Base-by-base conservation (phyloP, 2,888 invertebrate species). In the Sacculina carcini region DNA sequence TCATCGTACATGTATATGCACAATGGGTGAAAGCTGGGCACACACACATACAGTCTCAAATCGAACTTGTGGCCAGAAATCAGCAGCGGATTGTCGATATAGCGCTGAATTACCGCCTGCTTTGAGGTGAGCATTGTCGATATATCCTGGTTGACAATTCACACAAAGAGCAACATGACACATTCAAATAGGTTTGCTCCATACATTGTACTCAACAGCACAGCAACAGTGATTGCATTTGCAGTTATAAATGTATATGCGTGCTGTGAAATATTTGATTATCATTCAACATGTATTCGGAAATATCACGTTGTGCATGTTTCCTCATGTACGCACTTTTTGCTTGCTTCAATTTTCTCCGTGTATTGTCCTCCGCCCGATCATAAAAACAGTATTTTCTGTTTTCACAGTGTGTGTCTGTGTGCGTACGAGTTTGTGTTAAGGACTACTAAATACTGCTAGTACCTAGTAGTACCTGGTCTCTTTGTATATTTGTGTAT, bases 1-100 rank as follows among this genome's bases (percentile, higher is more conserved):
- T 89, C 86, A 47, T 79, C 77, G 63, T 86, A 89, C 64, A 89
- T 71, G 63, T 90, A 90, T 39, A 87, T 76, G 0, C 81, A 76
- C 5, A 89, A 71, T 0, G 89, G 90, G 56, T 80, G 76, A 62
- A 83, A 84, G 0, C 79, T 81, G 0, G 87, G 81, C 49, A 90
- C 79, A 61, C 84, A 82, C 10, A 86, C 86, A 67, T 90, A 90
- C 23, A 90, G 67, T 28, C 90, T 71, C 34, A 90, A 71, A 67
- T 90, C 90, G 67, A 89, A 90, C 67, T 90, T 90, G 68, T 86
- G 84, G 2, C 83, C 85, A 2, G 83, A 86, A 57, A 87, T 77
- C 14, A 81, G 69, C 50, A 79, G 67, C 0, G 82, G 82, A 58
- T 77, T 74, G 61, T 78, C 77, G 19, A 83, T 78, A 65, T 83